Evolutionary conservation across 92 coral and sea anemone species (phyloP), one percentile per base, ranked within the genome.

Genomic region (Umimayanthus chanpuru): DNA sequence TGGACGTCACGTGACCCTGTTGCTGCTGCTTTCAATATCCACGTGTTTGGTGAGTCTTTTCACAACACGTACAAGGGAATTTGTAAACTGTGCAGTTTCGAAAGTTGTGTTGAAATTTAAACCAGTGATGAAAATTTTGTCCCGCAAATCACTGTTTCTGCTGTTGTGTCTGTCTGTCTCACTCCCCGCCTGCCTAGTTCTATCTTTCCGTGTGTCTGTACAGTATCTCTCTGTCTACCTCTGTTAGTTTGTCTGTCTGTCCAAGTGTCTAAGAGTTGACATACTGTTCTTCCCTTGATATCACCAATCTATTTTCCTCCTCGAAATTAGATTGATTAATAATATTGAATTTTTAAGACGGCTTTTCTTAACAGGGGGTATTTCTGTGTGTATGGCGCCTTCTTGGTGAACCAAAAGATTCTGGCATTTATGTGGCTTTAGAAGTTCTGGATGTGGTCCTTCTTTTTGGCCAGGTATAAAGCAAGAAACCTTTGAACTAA

Each of bases 1-100:
- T 78, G 98, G 89, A 38, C 96, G 95, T 43, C 98, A 96, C 67
- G 94, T 96, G 79, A 89, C 92, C 65, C 81, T 96, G 89, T 38
- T 96, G 36, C 89, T 96, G 2, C 72, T 92, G 20, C 84, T 91
- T 18, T 85, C 90, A 9, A 38, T 94, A 74, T 85, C 93, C 1
- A 90, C 92, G 72, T 86, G 94, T 80, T 53, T 96, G 89, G 97
- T 96, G 66, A 90, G 96, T 86, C 26, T 6, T 16, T n/a, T 28
- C 20, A 23, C 55, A 58, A 9, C 9, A 47, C 50, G 10, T 47
- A 47, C 50, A 9, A 9, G 30, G 32, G 36, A 3, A 32, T 18
- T 47, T 30, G 20, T 6, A 43, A 70, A 14, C 1, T 18, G 66
- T 38, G 18, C 80, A 18, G 64, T 29, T 68, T 18, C 15, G 29